These are phyloP conservation scores for Hololepta plana DNA, from an alignment of 2,888 invertebrate species.

Conservation along the genomic window DNA sequence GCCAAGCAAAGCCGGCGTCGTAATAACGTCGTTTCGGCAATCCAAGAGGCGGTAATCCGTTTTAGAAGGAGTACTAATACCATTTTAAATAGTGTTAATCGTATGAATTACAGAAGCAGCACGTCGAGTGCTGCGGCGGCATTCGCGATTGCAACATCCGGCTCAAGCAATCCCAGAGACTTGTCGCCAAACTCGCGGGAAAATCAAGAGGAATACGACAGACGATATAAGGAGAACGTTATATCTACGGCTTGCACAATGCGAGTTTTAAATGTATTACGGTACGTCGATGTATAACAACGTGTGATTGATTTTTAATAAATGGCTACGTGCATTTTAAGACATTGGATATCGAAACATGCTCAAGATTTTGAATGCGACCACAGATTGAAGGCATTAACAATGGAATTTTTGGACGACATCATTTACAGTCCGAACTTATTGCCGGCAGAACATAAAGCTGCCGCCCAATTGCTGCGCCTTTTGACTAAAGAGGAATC, in stretches of 20 bases:
- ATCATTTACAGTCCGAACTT: conserved; percentile 69
- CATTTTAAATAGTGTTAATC: conserved; percentile 1
- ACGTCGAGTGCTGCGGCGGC: conserved; percentile 77
- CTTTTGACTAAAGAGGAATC: conserved; percentile 60
- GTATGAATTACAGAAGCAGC: conserved; percentile 42
- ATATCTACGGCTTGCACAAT: conserved; percentile 89
- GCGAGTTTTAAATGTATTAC: conserved; percentile 75
- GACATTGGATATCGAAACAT: conserved; percentile 87
- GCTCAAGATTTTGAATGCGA: conserved; percentile 75
- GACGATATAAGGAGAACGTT: conserved; percentile 48
- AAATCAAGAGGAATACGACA: conserved; percentile 23
- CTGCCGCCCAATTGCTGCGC: conserved; percentile 63
- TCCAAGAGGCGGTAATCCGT: conserved; percentile 59
- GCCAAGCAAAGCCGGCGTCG: conserved; percentile 68
- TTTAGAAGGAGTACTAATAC: conserved; percentile 1
- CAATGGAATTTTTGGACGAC: conserved; percentile 76
- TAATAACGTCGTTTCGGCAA: conserved; percentile 76
- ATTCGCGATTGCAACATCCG: conserved; percentile 82
- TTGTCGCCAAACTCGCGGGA: conserved; percentile 28
- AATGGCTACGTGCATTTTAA: conserved; percentile 13
- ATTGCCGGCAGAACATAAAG: conserved; percentile 75
- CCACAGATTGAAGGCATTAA: conserved; percentile 50
- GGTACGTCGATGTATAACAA: conserved; percentile 20
- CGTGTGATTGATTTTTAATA: neutral
- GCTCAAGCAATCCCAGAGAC: conserved; percentile 65